phyloP scores from a whole-genome alignment of 1,140 invertebrate genomes.

The Nephotettix cincticeps region DNA sequence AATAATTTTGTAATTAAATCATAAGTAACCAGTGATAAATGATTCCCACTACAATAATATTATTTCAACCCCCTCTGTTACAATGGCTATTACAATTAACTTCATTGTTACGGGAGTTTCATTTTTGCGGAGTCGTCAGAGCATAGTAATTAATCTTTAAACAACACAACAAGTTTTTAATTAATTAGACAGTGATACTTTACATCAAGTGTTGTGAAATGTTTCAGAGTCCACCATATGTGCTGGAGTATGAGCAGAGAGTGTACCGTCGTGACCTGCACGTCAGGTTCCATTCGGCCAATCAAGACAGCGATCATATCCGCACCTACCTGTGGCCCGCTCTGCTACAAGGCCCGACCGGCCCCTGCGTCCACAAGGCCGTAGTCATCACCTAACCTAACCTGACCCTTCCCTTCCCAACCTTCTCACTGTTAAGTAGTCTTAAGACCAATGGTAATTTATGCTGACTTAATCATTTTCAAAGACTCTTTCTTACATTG shows the following conservation, averaged over 20 bases:
- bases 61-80: no score
- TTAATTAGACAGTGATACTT: not conserved
- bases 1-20: no score
- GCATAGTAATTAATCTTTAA: no score
- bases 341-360: conserved; percentile 59
- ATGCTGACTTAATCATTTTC: no score
- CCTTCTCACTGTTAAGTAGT: not conserved
- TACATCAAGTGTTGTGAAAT: no score
- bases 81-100: no score
- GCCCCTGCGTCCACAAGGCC: conserved; percentile 67
- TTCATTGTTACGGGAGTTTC: no score
- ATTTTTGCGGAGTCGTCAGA: no score
- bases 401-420: not conserved
- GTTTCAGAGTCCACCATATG: conserved; percentile 52
- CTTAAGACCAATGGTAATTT: no score
- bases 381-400: conserved; percentile 60
- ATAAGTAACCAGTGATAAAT: no score
- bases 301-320: conserved; percentile 57
- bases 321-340: conserved; percentile 72
- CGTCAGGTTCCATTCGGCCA: conserved; percentile 63
- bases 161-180: not conserved
- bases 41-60: no score
- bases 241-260: conserved; percentile 58
- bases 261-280: conserved; percentile 60
- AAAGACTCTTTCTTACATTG: no score